A percentile compares a stretch with the other conserved stretches of the same genome.
phyloP scores from a whole-genome alignment of 2,888 invertebrate genomes.

The Trachelus tabidus region DNA sequence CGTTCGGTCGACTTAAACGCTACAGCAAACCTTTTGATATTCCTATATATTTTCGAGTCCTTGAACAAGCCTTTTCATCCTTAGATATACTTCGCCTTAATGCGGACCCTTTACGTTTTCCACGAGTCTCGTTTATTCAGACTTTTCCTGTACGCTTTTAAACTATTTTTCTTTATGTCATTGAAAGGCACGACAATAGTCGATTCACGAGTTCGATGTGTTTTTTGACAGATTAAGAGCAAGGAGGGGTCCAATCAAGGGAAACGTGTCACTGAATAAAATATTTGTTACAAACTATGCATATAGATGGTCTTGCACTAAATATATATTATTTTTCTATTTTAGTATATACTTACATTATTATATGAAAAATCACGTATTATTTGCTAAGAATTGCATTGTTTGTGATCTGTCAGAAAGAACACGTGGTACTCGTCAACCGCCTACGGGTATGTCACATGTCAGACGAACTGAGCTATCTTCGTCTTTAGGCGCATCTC shows the following conservation, averaged over 20 bases:
- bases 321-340: no score
- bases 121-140: background rate
- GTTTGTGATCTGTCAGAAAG: no score
- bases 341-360: no score
- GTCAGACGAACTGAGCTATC: background rate
- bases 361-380: no score
- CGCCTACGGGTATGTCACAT: background rate
- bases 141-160: background rate
- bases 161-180: background rate
- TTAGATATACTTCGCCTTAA: background rate
- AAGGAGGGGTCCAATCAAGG: no score
- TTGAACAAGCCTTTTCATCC: background rate
- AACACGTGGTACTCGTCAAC: no score
- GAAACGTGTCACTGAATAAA: no score
- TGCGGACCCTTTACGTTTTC: background rate
- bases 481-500: background rate
- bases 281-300: no score
- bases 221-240: no score
- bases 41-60: background rate
- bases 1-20: background rate
- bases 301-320: no score
- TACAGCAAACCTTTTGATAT: constrained; percentile 1
- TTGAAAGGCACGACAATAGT: background rate
- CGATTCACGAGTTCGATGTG: no score
- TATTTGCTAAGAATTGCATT: no score